Evolutionary conservation across 2,888 invertebrate species (phyloP).

Genomic region (Drosophila birchii): DNA sequence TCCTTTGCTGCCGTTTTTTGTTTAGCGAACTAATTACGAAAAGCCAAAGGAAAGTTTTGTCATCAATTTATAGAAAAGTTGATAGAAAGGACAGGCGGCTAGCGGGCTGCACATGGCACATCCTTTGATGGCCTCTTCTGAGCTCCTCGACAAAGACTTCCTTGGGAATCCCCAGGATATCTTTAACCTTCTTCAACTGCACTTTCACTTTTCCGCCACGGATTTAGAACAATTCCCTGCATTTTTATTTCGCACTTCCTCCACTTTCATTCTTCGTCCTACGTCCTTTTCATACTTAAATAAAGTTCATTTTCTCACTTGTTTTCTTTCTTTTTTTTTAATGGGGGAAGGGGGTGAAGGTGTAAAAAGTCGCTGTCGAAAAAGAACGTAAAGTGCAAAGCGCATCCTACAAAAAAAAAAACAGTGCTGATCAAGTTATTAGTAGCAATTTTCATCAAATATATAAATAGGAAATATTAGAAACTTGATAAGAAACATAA

Average conservation of each 20-base stretch:
- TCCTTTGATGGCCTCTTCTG: conserved; percentile 14
- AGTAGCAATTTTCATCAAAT: neutral
- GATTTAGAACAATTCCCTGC: conserved; percentile 73
- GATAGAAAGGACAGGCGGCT: neutral
- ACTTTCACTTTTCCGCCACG: conserved; percentile 64
- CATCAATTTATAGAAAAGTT: conserved; percentile 37
- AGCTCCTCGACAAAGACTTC: neutral
- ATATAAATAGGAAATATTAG: neutral
- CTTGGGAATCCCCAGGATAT: neutral
- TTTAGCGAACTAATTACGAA: conserved; percentile 65
- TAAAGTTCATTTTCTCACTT: conserved; percentile 27
- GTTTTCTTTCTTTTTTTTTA: conserved; percentile 19
- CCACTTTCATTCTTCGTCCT: conserved; percentile 1
- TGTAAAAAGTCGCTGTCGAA: conserved; percentile 48
- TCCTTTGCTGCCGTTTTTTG: conserved; percentile 8
- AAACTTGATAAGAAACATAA: neutral
- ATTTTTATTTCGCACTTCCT: conserved; percentile 52
- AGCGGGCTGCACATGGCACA: conserved; percentile 2
- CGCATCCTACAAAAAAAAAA: conserved; percentile 31
- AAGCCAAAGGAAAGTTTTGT: conserved; percentile 65
- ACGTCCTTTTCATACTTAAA: conserved; percentile 14
- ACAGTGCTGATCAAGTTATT: conserved; percentile 16
- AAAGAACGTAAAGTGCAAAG: conserved; percentile 34
- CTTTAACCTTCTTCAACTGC: conserved; percentile 9
- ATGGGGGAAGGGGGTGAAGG: conserved; percentile 5